Percentiles rank a stretch among this genome's conserved stretches.
phyloP scores from a whole-genome alignment of 2,113 vertebrate genomes.

The Amphiprion percula region DNA sequence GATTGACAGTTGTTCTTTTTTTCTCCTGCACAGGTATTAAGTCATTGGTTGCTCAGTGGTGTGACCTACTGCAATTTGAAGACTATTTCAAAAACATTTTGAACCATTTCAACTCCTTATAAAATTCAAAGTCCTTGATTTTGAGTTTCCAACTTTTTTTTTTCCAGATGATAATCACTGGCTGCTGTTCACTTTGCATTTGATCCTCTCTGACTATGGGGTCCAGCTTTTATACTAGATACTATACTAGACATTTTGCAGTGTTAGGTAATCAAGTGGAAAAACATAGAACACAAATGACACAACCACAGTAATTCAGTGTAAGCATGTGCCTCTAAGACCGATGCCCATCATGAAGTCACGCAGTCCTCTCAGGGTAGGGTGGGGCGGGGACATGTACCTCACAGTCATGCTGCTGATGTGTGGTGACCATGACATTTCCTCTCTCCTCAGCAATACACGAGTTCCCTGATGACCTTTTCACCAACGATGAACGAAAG shows the following conservation, averaged over 20 bases:
- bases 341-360: background rate
- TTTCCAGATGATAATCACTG: slow-evolving; percentile 23
- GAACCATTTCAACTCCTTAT: slow-evolving; percentile 3
- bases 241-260: background rate
- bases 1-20: background rate
- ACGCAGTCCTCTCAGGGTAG: background rate
- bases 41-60: slow-evolving; percentile 8
- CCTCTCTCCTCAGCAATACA: slow-evolving; percentile 89
- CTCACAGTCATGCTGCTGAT: slow-evolving; percentile 43
- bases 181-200: slow-evolving; percentile 31
- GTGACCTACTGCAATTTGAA: slow-evolving; percentile 12
- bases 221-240: no score
- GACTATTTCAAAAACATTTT: slow-evolving; percentile 11
- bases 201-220: background rate
- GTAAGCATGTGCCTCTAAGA: background rate
- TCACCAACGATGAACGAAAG: slow-evolving; percentile 90
- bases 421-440: slow-evolving; percentile 67
- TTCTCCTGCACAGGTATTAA: slow-evolving; percentile 5
- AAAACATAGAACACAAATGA: background rate
- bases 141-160: background rate
- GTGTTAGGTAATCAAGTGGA: background rate
- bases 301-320: background rate
- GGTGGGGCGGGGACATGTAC: slow-evolving; percentile 18
- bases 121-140: slow-evolving; percentile 6
- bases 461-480: slow-evolving; percentile 95